phyloP scores from a whole-genome alignment of 2,888 invertebrate genomes.

The Xiphydria camelus region DNA sequence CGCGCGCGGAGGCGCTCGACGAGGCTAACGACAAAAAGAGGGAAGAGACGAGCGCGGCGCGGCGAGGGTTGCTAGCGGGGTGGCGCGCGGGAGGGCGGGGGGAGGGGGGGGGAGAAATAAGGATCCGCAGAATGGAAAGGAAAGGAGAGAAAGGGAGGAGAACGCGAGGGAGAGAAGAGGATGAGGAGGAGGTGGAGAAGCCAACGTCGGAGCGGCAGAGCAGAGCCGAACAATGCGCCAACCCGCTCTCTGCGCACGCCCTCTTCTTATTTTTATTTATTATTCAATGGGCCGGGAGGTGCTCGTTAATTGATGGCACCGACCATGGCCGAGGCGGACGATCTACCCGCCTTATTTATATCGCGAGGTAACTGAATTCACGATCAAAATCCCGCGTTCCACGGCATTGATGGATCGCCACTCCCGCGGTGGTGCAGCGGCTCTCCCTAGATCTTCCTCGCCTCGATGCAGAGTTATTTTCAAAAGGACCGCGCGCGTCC shows the following conservation, averaged over 20 bases:
- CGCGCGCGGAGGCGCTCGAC: slow-evolving; percentile 16
- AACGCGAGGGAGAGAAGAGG: slow-evolving; percentile 24
- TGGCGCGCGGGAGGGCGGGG: slow-evolving; percentile 8
- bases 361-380: slow-evolving; percentile 49
- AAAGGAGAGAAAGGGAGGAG: slow-evolving; percentile 18
- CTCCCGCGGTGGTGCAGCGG: slow-evolving; percentile 31
- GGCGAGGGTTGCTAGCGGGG: too few species aligned
- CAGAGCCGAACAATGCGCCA: slow-evolving; percentile 39
- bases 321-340: slow-evolving; percentile 32
- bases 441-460: slow-evolving; percentile 13
- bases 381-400: slow-evolving; percentile 54
- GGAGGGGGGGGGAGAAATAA: slow-evolving; percentile 22
- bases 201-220: slow-evolving; percentile 22
- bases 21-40: slow-evolving; percentile 39
- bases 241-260: slow-evolving; percentile 27
- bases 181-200: slow-evolving; percentile 15
- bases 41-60: slow-evolving; percentile 4
- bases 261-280: slow-evolving; percentile 49
- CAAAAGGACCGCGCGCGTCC: slow-evolving; percentile 39
- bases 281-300: slow-evolving; percentile 52
- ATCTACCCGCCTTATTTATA: slow-evolving; percentile 49
- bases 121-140: slow-evolving; percentile 17
- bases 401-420: slow-evolving; percentile 52
- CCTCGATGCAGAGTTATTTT: slow-evolving; percentile 34
- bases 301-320: slow-evolving; percentile 56